Base-by-base conservation (phyloP, 2,113 vertebrate species). In the Rattus rattus region DNA sequence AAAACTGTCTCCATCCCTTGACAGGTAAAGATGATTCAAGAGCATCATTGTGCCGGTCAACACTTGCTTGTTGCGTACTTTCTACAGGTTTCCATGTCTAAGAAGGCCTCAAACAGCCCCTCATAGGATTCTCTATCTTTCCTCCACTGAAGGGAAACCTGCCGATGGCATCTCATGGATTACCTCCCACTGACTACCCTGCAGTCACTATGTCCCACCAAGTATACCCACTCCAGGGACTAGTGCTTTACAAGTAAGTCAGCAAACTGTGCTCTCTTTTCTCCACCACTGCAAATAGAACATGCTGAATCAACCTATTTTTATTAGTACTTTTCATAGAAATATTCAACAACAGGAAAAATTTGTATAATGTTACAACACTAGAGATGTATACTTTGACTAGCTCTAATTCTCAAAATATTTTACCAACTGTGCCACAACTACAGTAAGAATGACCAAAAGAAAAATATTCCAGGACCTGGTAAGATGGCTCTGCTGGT, bases 371-470 rank as follows among this genome's bases (percentile, higher is more conserved):
- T 88, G 5, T 77, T 80, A 94, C 0, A 16, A 8, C 26, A 95
- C 22, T 86, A 39, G 84, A 92, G 17, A 87, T 92, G 17, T 94
- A 94, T 47, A 84, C 36, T 30, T 54, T 84, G 36, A 70, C 80
- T 76, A 85, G 33, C 12, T 94, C 36, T 91, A 92, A 90, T 91
- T 94, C 95, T 96, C 69, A 69, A 19, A 13, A 89, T 76, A 79
- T 39, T 92, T 88, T 92, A 49, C 28, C 43, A 97, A 54, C 0
- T 59, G 7, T 69, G 61, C 43, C 56, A 95, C 10, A 92, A 77
- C 33, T 59, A 95, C 49, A 96, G 47, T 87, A 85, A 88, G 95
- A 96, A 85, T 81, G 81, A 92, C n/a, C 76, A 91, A 86, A 91
- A 69, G 54, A 81, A 93, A 92, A 86, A 33, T 22, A 33, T 36